Percentiles rank a stretch among this genome's conserved stretches.
Conservation (phyloP, 2,888 invertebrate genomes). For the Erebia ligea region DNA sequence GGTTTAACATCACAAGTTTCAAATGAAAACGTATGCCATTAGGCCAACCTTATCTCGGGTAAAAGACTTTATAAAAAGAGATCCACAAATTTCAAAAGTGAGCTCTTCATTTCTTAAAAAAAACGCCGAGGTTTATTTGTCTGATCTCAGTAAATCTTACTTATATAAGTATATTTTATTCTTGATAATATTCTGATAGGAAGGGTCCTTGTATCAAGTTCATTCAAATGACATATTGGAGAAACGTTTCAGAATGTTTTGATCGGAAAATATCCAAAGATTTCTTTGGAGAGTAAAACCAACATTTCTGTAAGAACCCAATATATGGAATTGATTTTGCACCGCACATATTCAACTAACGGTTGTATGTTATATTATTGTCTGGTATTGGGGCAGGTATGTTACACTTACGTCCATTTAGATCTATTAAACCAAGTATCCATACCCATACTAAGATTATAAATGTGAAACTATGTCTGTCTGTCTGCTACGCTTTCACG, state of each 20-base stretch:
- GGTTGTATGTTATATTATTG: slow-evolving; percentile 8
- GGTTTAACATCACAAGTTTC: slow-evolving; percentile 13
- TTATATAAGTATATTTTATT: slow-evolving; percentile 76
- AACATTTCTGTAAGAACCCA: slow-evolving; percentile 62
- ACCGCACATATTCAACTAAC: slow-evolving; percentile 21
- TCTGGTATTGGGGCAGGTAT: slow-evolving; percentile 9
- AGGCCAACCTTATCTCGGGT: slow-evolving; percentile 8
- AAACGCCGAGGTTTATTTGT: slow-evolving; percentile 57
- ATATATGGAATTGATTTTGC: slow-evolving; percentile 65
- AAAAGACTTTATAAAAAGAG: slow-evolving; percentile 14
- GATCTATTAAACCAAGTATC: too few relatives aligned
- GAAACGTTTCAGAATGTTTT: slow-evolving; percentile 69
- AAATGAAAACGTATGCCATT: slow-evolving; percentile 18
- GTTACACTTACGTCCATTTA: slow-evolving; percentile 7
- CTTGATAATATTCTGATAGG: slow-evolving; percentile 73
- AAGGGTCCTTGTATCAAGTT: slow-evolving; percentile 68
- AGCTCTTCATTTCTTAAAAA: slow-evolving; percentile 47
- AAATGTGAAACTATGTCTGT: too few relatives aligned
- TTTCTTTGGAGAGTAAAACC: slow-evolving; percentile 67
- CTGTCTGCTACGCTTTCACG: too few relatives aligned
- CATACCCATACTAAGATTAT: too few relatives aligned
- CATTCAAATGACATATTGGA: slow-evolving; percentile 79
- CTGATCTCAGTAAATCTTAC: slow-evolving; percentile 69
- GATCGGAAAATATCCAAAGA: slow-evolving; percentile 56
- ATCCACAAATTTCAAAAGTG: slow-evolving; percentile 34